phyloP scores from a whole-genome alignment of 1,140 invertebrate genomes.

The Dryas iulia region DNA sequence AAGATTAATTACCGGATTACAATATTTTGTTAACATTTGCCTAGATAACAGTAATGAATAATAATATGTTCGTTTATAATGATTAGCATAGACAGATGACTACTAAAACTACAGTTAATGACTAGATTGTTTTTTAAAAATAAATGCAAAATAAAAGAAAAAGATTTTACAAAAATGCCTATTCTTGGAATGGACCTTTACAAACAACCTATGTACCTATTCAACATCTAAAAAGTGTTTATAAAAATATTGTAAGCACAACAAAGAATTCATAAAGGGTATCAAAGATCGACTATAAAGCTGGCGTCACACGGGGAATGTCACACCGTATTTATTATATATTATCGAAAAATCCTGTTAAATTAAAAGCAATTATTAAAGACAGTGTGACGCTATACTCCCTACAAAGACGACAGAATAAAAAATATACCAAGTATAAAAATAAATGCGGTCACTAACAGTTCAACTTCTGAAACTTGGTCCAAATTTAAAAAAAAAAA shows the following conservation, averaged over 20 bases:
- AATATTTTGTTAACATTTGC: slow-evolving; percentile 16
- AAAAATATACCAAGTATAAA: slow-evolving; percentile 45
- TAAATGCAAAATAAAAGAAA: neutral
- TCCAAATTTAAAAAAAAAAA: slow-evolving; percentile 40
- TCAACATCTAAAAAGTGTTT: slow-evolving; percentile 52
- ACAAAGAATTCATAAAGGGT: slow-evolving; percentile 46
- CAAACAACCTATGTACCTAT: slow-evolving; percentile 43
- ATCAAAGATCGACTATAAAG: slow-evolving; percentile 53
- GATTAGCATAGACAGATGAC: slow-evolving; percentile 18
- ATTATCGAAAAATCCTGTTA: slow-evolving; percentile 19
- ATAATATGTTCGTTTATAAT: slow-evolving; percentile 4
- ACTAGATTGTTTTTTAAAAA: slow-evolving; percentile 7
- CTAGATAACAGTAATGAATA: slow-evolving; percentile 25
- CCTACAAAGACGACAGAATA: slow-evolving; percentile 41
- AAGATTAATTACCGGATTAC: slow-evolving; percentile 27
- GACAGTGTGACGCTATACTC: slow-evolving; percentile 23
- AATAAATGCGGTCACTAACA: slow-evolving; percentile 42
- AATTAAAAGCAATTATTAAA: slow-evolving; percentile 5
- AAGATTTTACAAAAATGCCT: neutral
- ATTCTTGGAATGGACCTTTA: slow-evolving; percentile 27
- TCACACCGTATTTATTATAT: slow-evolving; percentile 20
- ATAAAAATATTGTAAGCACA: slow-evolving; percentile 45
- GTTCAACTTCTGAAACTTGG: slow-evolving; percentile 50
- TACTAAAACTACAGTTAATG: slow-evolving; percentile 5
- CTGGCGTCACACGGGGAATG: slow-evolving; percentile 32